Percentiles rank a stretch among this genome's conserved stretches.
Conservation (phyloP, 1,140 invertebrate genomes). For the Dolichoris vasculosae region DNA sequence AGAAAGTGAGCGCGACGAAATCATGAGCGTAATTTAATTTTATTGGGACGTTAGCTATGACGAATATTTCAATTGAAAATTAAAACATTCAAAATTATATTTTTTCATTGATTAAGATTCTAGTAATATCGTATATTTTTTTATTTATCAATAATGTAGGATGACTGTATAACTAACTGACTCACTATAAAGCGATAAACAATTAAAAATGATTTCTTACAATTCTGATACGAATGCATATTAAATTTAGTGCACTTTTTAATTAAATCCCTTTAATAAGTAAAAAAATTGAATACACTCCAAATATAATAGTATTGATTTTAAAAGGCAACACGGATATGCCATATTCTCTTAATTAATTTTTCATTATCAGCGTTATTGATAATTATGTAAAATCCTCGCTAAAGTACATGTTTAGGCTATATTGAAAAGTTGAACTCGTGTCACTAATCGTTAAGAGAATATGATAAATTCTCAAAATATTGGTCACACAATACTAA, state of each 20-base stretch:
- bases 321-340: too few species aligned
- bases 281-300: background rate
- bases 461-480: background rate
- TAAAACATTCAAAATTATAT: background rate
- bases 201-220: background rate
- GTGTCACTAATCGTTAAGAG: background rate
- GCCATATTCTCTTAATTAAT: background rate
- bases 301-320: background rate
- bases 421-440: background rate
- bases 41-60: background rate
- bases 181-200: background rate
- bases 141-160: too few species aligned
- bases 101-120: background rate
- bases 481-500: background rate
- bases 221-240: too few species aligned
- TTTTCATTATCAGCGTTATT: background rate
- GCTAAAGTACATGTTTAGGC: background rate
- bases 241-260: background rate
- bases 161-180: too few species aligned
- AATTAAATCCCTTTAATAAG: background rate
- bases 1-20: background rate
- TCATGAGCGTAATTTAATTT: background rate
- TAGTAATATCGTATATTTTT: too few species aligned
- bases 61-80: background rate
- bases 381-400: background rate